These are phyloP conservation scores for Pyrrhia umbra DNA, from an alignment of 2,888 invertebrate species.

Conservation along the genomic window DNA sequence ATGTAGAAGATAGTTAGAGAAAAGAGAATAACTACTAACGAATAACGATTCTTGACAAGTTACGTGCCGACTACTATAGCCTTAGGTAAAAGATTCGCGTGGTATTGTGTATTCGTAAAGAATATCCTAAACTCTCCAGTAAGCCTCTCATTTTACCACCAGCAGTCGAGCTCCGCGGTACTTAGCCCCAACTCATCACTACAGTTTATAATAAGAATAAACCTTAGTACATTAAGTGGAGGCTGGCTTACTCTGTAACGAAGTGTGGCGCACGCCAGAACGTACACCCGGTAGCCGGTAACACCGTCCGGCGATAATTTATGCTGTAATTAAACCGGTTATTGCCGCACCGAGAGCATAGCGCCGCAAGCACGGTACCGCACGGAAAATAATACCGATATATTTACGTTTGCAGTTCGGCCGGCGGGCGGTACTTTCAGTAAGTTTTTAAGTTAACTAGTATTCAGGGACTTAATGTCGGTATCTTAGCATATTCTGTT, in stretches of 20 bases:
- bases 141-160: background rate
- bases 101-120: too few species aligned
- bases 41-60: too few species aligned
- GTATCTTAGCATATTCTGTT: constrained; percentile 11
- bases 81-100: too few species aligned
- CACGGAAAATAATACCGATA: constrained; percentile 51
- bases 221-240: constrained; percentile 39
- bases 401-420: constrained; percentile 45
- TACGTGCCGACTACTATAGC: too few species aligned
- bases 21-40: too few species aligned
- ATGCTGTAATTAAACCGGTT: constrained; percentile 70
- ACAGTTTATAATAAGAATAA: constrained; percentile 29
- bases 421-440: constrained; percentile 18
- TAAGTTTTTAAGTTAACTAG: constrained; percentile 31
- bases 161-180: background rate
- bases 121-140: background rate
- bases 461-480: background rate
- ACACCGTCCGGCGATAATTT: constrained; percentile 65
- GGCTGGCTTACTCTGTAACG: constrained; percentile 47
- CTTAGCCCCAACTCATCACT: constrained; percentile 5
- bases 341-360: constrained; percentile 54
- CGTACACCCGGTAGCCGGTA: constrained; percentile 52
- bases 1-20: too few species aligned
- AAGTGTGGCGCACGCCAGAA: constrained; percentile 43
- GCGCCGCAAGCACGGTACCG: constrained; percentile 38